A percentile compares a stretch with the other conserved stretches of the same genome.
phyloP scores from a whole-genome alignment of 2,888 invertebrate species.

The Diplolepis rosae region DNA sequence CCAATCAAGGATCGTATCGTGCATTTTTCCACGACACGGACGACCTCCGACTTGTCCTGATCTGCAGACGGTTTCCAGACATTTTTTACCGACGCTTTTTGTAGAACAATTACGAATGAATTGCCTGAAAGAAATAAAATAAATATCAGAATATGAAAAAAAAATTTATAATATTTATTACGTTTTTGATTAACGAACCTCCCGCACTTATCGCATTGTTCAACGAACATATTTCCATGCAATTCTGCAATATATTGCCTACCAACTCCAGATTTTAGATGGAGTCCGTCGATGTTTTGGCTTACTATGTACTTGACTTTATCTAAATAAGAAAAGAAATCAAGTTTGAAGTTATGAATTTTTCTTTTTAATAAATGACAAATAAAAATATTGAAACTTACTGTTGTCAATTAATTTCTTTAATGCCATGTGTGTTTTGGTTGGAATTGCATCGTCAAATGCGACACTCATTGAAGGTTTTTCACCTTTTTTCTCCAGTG shows the following conservation, averaged over 20 bases:
- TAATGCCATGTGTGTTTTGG: constrained; percentile 94
- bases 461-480: constrained; percentile 89
- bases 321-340: constrained; percentile 70
- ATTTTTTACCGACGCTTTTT: constrained; percentile 85
- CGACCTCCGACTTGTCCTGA: constrained; percentile 78
- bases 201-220: constrained; percentile 93
- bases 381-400: constrained; percentile 52
- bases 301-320: constrained; percentile 91
- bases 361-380: background rate
- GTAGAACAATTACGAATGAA: constrained; percentile 86
- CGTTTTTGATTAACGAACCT: constrained; percentile 74
- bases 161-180: background rate
- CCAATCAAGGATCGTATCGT: constrained; percentile 98
- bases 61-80: constrained; percentile 80
- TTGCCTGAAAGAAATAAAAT: constrained; percentile 77
- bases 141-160: background rate
- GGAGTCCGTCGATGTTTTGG: constrained; percentile 99
- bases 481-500: constrained; percentile 91
- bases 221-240: constrained; percentile 98
- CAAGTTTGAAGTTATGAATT: background rate
- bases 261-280: constrained; percentile 90
- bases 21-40: constrained; percentile 90
- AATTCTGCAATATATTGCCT: constrained; percentile 90
- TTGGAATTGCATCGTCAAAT: constrained; percentile 93
- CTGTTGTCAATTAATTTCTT: constrained; percentile 83